phyloP scores from a whole-genome alignment of 2,888 invertebrate species.

The Mesorhabditis spiculigera region DNA sequence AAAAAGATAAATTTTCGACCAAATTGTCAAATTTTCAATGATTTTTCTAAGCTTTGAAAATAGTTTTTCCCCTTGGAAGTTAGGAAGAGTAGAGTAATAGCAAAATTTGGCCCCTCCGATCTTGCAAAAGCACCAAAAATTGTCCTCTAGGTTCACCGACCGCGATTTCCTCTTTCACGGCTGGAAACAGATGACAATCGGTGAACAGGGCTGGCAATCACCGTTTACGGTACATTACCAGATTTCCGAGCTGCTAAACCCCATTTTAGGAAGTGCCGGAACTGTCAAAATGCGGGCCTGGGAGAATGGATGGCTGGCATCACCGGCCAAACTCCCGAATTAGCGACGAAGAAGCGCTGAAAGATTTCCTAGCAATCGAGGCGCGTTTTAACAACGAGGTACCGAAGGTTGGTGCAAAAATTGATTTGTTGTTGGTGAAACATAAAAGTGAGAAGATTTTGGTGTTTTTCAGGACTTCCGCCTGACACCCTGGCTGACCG shows the following conservation, averaged over 20 bases:
- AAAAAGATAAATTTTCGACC: no score
- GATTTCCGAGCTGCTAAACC: not conserved
- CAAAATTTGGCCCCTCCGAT: no score
- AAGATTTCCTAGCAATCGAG: not conserved
- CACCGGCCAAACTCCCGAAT: not conserved
- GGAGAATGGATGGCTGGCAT: not conserved
- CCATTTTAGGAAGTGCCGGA: not conserved
- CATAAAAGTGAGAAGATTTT: not conserved
- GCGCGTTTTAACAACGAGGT: not conserved
- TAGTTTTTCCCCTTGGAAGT: no score
- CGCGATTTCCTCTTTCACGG: not conserved
- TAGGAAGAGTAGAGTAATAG: no score
- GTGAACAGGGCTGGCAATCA: conserved; percentile 3
- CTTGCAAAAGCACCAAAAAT: no score
- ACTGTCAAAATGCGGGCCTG: not conserved
- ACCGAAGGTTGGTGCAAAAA: not conserved
- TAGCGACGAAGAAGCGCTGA: not conserved
- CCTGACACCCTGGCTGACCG: not conserved
- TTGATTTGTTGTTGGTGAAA: not conserved
- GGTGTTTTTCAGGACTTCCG: not conserved
- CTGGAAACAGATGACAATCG: conserved; percentile 2
- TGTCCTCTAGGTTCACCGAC: conserved; percentile 1
- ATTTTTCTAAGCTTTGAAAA: no score
- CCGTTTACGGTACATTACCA: not conserved
- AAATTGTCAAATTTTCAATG: no score